phyloP scores from a whole-genome alignment of 1,140 invertebrate genomes.

The Tigriopus japonicus region DNA sequence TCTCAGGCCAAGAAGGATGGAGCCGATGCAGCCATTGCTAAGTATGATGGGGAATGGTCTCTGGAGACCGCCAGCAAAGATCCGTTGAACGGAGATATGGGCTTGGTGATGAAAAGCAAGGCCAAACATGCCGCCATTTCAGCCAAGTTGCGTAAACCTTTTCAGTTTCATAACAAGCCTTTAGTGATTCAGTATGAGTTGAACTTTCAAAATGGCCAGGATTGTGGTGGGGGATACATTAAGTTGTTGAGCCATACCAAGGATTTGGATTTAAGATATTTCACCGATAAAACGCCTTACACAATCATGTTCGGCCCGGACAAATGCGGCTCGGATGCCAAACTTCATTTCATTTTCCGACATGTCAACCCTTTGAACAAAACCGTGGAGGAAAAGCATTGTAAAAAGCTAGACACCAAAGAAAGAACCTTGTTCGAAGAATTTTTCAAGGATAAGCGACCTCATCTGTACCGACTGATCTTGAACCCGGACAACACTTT shows the following conservation, averaged over 20 bases:
- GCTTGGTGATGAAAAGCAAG: constrained; percentile 78
- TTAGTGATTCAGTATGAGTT: constrained; percentile 90
- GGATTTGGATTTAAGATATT: neutral
- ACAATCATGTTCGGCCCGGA: constrained; percentile 99
- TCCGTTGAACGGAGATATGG: constrained; percentile 59
- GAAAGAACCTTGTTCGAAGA: constrained; percentile 62
- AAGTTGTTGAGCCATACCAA: constrained; percentile 50
- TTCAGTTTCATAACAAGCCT: constrained; percentile 66
- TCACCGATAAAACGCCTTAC: constrained; percentile 48
- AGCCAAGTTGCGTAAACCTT: constrained; percentile 53
- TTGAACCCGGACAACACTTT: constrained; percentile 67
- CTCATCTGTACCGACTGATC: constrained; percentile 82
- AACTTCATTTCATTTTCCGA: constrained; percentile 93
- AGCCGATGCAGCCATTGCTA: constrained; percentile 70
- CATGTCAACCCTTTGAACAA: constrained; percentile 88
- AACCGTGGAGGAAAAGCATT: constrained; percentile 68
- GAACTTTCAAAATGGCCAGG: constrained; percentile 69
- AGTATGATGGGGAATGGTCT: constrained; percentile 76
- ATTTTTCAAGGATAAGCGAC: constrained; percentile 80
- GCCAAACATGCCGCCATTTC: constrained; percentile 91
- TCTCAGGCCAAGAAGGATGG: constrained; percentile 87
- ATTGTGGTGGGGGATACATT: constrained; percentile 94
- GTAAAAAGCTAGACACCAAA: constrained; percentile 43
- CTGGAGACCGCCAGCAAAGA: constrained; percentile 57
- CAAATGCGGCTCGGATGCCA: constrained; percentile 90